Evolutionary conservation across 1,140 invertebrate species (phyloP).

Genomic region (Bombus consobrinus): DNA sequence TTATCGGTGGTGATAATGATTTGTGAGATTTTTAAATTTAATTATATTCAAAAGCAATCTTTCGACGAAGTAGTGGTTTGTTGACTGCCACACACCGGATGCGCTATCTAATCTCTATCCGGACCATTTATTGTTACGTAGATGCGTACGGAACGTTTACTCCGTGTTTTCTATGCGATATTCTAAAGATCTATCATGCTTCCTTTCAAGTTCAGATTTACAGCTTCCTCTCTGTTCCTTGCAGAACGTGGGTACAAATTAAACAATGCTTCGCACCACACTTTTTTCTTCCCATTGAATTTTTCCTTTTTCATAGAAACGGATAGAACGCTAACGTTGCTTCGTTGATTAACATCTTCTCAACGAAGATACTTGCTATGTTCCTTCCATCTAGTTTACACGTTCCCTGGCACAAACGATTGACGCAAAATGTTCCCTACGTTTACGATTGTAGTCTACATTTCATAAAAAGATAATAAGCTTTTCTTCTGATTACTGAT

Average conservation of each 20-base stretch:
- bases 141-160: background rate
- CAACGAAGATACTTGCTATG: background rate
- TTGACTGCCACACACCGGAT: background rate
- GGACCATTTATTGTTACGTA: background rate
- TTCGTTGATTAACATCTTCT: background rate
- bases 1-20: background rate
- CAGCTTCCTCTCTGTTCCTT: background rate
- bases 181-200: background rate
- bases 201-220: background rate
- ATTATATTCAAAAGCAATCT: background rate
- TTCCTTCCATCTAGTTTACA: background rate
- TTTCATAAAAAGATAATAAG: too few species aligned
- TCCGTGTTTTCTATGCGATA: too few species aligned
- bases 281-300: too few species aligned
- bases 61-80: background rate
- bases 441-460: too few species aligned
- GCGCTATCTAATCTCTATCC: conserved; percentile 13
- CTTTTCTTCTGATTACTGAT: too few species aligned
- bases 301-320: background rate
- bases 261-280: background rate
- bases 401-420: background rate
- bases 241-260: background rate
- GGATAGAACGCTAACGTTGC: background rate
- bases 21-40: background rate
- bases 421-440: background rate